Evolutionary conservation across 2,797 vertebrate species (phyloP).

Genomic region (Aotus griseimembra): DNA sequence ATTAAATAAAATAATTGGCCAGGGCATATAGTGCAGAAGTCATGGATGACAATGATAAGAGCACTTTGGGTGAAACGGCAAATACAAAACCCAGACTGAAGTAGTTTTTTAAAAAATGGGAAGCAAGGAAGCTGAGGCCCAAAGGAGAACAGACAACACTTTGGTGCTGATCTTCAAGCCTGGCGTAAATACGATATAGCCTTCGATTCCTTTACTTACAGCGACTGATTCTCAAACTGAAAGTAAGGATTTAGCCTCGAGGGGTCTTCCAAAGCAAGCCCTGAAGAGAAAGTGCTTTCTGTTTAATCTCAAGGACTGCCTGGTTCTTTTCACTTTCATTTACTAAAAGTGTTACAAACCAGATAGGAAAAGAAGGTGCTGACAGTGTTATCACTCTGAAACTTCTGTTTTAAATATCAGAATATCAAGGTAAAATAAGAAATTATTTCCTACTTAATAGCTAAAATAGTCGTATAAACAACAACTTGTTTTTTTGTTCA

Average conservation of each 20-base stretch:
- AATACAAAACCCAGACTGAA: neutral
- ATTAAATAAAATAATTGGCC: neutral
- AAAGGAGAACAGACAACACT: no score
- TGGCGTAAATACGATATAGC: fast-evolving
- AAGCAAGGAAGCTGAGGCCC: neutral
- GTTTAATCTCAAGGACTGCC: neutral
- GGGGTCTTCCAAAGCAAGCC: neutral
- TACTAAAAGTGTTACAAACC: neutral
- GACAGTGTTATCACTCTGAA: neutral
- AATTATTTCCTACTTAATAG: neutral
- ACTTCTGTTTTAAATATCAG: neutral
- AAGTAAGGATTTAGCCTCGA: neutral
- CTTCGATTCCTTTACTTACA: neutral
- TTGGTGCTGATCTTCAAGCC: neutral
- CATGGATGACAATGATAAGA: neutral
- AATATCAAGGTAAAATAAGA: neutral
- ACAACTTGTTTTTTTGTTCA: neutral
- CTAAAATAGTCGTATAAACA: neutral
- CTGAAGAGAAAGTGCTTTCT: neutral
- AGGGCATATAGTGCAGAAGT: neutral
- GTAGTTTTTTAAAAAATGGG: neutral
- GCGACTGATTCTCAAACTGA: neutral
- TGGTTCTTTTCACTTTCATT: neutral
- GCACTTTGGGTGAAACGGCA: neutral
- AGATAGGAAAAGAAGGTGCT: neutral